phyloP scores from a whole-genome alignment of 2,113 vertebrate species.

The Gobiocypris rarus region DNA sequence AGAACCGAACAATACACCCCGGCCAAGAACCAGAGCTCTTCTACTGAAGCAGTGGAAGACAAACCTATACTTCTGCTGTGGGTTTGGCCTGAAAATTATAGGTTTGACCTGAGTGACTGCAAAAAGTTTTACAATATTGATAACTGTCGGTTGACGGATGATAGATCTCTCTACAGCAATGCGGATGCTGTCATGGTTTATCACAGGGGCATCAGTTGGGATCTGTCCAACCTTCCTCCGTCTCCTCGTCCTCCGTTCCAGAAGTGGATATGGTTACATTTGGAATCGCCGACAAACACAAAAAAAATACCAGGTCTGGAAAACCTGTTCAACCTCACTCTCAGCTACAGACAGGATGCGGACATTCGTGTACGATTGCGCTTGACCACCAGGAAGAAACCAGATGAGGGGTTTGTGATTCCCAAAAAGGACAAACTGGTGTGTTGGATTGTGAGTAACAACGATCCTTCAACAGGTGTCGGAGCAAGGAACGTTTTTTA shows the following conservation, averaged over 20 bases:
- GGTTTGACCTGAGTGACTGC: slow-evolving; percentile 81
- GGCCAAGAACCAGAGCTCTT: too few relatives aligned
- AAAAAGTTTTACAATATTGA: slow-evolving; percentile 79
- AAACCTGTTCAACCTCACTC: slow-evolving; percentile 85
- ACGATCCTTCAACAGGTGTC: slow-evolving; percentile 76
- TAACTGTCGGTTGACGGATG: slow-evolving; percentile 80
- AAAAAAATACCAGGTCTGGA: slow-evolving; percentile 80
- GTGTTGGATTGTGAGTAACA: slow-evolving; percentile 85
- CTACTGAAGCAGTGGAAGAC: not conserved
- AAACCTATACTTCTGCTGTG: slow-evolving; percentile 83
- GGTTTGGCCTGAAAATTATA: slow-evolving; percentile 85
- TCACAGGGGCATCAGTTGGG: slow-evolving; percentile 79
- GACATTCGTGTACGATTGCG: slow-evolving; percentile 84
- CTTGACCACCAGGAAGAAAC: slow-evolving; percentile 75
- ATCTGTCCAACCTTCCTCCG: slow-evolving; percentile 84
- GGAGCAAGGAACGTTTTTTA: slow-evolving; percentile 74
- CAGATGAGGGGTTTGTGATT: slow-evolving; percentile 77
- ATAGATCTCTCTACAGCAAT: slow-evolving; percentile 78
- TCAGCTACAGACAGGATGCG: slow-evolving; percentile 85
- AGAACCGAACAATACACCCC: too few relatives aligned
- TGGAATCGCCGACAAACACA: slow-evolving; percentile 84
- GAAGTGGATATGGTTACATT: slow-evolving; percentile 90
- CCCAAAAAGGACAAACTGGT: slow-evolving; percentile 84
- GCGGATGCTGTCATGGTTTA: slow-evolving; percentile 83
- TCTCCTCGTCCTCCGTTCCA: slow-evolving; percentile 81